Evolutionary conservation across 1,140 invertebrate species (phyloP), one percentile per base, ranked within the genome.

Genomic region (Aphidius ervi): DNA sequence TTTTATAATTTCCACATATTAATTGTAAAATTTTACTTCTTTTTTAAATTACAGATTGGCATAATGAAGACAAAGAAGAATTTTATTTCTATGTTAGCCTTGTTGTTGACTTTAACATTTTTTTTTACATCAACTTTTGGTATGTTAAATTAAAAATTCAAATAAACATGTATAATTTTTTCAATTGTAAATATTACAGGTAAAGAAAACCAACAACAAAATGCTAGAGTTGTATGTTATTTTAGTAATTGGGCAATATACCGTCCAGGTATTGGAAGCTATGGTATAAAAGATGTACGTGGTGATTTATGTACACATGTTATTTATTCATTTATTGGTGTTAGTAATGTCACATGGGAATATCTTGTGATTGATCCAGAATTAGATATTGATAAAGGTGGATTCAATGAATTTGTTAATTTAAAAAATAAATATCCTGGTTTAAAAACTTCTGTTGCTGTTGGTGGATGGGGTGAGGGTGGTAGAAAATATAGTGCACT

Each of bases 241-340:
- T 95, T 93, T 79, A 93, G 90, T 71, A 94, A 93, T 70, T 95
- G 93, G 93, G 93, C 93, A 5, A 85, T 93, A n/a, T 91, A 94
- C 75, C 81, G 92, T 43, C 90, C 91, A 1, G 91, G 87, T 5
- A 78, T 90, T 6, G 92, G 91, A 5, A 86, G 85, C 45, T 95
- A 94, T 69, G 87, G 82, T 2, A 86, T 94, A 49, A 87, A 93
- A 48, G 91, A 95, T 71, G 86, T 95, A 54, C 92, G 92, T 0
- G 88, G 83, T 2, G 85, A 92, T 64, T 77, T 90, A 41, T 95
- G 93, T 71, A 95, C 93, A 0, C 93, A 95, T 72, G 71, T 94
- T 5, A 88, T 95, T 50, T 95, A 95, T 73, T 92, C 92, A n/a
- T 95, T 95, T 72, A 88, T 94, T 59, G 93, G 93, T 2, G 87